phyloP scores from a whole-genome alignment of 2,113 vertebrate species.

The Vulpes vulpes region DNA sequence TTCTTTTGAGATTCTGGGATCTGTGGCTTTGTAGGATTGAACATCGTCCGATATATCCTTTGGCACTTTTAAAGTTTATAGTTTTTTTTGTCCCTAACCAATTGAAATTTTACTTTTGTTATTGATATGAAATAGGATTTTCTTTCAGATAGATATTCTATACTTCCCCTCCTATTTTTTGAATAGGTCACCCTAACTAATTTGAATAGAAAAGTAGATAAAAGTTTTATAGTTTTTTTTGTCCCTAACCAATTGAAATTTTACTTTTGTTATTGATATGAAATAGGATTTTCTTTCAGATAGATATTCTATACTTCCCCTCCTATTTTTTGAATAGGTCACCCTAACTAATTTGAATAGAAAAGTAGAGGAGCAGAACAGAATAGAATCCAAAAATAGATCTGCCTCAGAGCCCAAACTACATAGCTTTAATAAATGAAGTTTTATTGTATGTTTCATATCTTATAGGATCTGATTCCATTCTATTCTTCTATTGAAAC shows the following conservation, averaged over 20 bases:
- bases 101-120: constrained; percentile 40
- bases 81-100: not conserved
- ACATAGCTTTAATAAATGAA: not conserved
- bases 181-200: not conserved
- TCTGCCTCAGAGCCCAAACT: not conserved
- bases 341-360: not conserved
- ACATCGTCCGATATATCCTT: not conserved
- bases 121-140: not conserved
- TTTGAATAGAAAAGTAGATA: not conserved
- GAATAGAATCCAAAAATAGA: not conserved
- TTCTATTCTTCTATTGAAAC: not conserved
- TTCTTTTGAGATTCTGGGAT: not conserved
- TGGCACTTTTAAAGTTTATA: not conserved
- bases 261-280: constrained; percentile 18
- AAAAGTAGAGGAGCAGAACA: not conserved
- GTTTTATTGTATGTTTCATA: constrained; percentile 23
- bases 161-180: constrained; percentile 9
- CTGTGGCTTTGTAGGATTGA: not conserved
- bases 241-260: not conserved
- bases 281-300: constrained; percentile 40
- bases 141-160: not conserved
- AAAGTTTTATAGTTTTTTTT: no score
- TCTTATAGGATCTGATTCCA: not conserved
- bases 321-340: not conserved
- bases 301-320: not conserved